Evolutionary conservation across 2,888 invertebrate genomes (phyloP).

Genomic region (Drosophila tanythrix): DNA sequence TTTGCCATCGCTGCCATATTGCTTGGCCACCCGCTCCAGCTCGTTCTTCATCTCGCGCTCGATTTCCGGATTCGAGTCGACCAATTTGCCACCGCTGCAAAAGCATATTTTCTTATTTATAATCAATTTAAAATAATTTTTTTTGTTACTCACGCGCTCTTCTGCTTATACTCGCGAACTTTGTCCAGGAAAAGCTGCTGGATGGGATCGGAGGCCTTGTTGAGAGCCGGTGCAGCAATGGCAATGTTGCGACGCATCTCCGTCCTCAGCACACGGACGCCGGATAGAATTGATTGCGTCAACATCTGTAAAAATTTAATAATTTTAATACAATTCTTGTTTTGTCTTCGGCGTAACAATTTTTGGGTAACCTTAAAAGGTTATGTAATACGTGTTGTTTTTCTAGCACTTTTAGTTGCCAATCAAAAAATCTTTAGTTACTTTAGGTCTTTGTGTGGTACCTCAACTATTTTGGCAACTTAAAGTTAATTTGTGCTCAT

Average conservation of each 20-base stretch:
- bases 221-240: conserved; percentile 88
- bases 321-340: neutral
- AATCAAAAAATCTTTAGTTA: neutral
- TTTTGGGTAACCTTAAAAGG: conserved; percentile 78
- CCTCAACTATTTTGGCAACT: neutral
- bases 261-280: conserved; percentile 86
- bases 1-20: conserved; percentile 90
- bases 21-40: conserved; percentile 91
- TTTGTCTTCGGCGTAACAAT: neutral
- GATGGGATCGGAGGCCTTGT: conserved; percentile 93
- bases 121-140: neutral
- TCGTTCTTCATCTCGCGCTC: conserved; percentile 91
- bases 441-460: neutral
- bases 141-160: conserved; percentile 90
- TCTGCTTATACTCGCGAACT: conserved; percentile 94
- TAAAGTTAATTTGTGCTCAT: neutral
- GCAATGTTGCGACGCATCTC: conserved; percentile 90
- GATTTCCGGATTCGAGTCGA: conserved; percentile 92
- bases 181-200: conserved; percentile 97
- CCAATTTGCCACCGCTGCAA: conserved; percentile 92
- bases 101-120: neutral
- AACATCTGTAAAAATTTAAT: conserved; percentile 86
- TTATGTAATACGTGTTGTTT: conserved; percentile 74
- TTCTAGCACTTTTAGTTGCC: neutral
- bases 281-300: conserved; percentile 86